Percentiles rank a stretch among this genome's conserved stretches.
Evolutionary conservation across 2,113 vertebrate genomes (phyloP).

Genomic region (Nannospalax galili): DNA sequence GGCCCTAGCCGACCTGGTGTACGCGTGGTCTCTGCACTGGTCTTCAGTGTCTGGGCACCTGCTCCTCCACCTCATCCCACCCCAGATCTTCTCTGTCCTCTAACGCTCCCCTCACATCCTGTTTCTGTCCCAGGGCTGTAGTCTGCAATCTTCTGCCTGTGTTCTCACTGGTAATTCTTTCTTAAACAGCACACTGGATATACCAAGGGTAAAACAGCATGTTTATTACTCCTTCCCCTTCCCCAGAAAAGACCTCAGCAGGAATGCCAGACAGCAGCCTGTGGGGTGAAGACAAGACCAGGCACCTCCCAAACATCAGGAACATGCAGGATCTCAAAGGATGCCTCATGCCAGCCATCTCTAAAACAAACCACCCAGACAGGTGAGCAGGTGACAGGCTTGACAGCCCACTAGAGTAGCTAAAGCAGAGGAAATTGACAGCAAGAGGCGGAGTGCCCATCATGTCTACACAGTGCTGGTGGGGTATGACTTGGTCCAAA

Average conservation of each 20-base stretch:
- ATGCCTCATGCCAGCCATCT: background rate
- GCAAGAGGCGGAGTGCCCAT: background rate
- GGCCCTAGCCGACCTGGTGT: background rate
- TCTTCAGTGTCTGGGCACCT: too few relatives aligned
- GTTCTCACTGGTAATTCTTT: background rate
- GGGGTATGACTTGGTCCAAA: background rate
- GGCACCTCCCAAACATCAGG: background rate
- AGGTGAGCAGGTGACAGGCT: too few relatives aligned
- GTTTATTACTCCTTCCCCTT: background rate
- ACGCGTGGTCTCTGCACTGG: accelerated
- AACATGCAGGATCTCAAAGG: background rate
- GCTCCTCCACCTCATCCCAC: too few relatives aligned
- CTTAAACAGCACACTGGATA: background rate
- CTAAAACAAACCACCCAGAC: background rate
- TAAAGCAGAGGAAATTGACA: background rate
- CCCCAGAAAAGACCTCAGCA: background rate
- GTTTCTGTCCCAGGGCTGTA: background rate
- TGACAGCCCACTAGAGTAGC: too few relatives aligned
- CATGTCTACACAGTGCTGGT: background rate
- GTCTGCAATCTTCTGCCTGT: background rate
- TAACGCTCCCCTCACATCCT: background rate
- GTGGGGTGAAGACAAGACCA: background rate
- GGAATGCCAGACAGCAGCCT: background rate
- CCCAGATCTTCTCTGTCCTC: background rate
- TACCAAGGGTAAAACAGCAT: background rate